phyloP scores from a whole-genome alignment of 2,797 vertebrate species.

The Chiroxiphia lanceolata region DNA sequence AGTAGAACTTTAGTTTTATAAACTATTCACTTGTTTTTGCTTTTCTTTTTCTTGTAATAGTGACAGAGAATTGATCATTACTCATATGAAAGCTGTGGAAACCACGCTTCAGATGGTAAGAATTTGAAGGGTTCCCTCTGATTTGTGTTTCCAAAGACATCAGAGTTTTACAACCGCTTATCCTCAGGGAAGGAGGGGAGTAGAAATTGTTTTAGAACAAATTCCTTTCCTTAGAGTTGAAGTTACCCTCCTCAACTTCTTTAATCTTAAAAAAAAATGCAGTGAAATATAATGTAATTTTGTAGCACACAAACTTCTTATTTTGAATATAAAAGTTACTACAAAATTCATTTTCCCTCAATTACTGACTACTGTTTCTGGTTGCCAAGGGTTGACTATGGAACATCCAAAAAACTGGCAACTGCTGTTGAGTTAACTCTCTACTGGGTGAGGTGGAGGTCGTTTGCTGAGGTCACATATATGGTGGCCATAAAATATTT shows the following conservation, averaged over 20 bases:
- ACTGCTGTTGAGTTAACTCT: neutral
- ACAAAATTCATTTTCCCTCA: neutral
- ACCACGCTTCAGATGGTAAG: slow-evolving; percentile 71
- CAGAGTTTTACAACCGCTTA: neutral
- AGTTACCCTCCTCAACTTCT: neutral
- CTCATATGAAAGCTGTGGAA: slow-evolving; percentile 76
- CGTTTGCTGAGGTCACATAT: neutral
- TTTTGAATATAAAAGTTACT: neutral
- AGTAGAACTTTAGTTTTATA: neutral
- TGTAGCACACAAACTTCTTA: neutral
- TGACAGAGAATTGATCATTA: slow-evolving; percentile 73
- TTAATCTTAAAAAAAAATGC: neutral
- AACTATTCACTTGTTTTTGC: neutral
- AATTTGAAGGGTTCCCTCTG: neutral
- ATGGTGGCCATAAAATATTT: neutral
- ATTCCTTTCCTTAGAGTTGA: neutral
- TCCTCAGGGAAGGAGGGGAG: neutral
- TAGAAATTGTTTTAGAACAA: neutral
- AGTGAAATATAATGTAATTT: neutral
- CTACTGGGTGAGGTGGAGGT: neutral
- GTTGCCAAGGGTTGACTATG: neutral
- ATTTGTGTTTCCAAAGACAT: neutral
- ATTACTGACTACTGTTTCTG: neutral
- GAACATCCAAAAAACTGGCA: neutral
- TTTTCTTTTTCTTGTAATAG: slow-evolving; percentile 50